These are phyloP conservation scores for Idris sp. DNA, from an alignment of 1,140 invertebrate genomes.

Conservation along the genomic window DNA sequence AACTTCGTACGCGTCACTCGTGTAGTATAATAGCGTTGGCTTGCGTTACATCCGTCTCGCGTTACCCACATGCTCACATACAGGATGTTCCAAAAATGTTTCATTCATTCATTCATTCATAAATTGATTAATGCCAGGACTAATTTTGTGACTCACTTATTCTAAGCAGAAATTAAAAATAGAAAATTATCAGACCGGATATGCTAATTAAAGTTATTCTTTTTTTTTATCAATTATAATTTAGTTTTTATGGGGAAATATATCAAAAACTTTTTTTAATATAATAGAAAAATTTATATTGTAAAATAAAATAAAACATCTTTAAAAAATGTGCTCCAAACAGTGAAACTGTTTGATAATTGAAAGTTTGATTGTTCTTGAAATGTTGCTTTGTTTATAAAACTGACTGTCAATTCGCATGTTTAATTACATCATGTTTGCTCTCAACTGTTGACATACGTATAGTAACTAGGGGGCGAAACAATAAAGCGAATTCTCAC, in stretches of 20 bases:
- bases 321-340: too few species aligned
- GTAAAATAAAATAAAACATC: too few species aligned
- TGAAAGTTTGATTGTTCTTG: too few species aligned
- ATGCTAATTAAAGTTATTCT: too few species aligned
- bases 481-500: constrained; percentile 42
- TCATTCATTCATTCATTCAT: constrained; percentile 19
- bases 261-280: too few species aligned
- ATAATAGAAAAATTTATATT: too few species aligned
- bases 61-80: constrained; percentile 66
- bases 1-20: constrained; percentile 49
- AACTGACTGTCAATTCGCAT: constrained; percentile 23
- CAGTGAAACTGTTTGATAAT: too few species aligned
- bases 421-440: constrained; percentile 17
- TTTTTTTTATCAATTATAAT: too few species aligned
- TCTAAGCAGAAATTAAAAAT: too few species aligned
- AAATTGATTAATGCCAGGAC: constrained; percentile 23
- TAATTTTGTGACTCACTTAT: too few species aligned
- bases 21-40: constrained; percentile 72
- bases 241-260: too few species aligned
- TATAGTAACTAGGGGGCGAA: constrained; percentile 11
- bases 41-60: constrained; percentile 76
- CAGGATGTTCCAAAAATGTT: constrained; percentile 62
- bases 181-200: too few species aligned
- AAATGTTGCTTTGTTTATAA: neutral
- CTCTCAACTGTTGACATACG: neutral